Base-by-base conservation (phyloP, 1,140 invertebrate species). In the Sinella curviseta region DNA sequence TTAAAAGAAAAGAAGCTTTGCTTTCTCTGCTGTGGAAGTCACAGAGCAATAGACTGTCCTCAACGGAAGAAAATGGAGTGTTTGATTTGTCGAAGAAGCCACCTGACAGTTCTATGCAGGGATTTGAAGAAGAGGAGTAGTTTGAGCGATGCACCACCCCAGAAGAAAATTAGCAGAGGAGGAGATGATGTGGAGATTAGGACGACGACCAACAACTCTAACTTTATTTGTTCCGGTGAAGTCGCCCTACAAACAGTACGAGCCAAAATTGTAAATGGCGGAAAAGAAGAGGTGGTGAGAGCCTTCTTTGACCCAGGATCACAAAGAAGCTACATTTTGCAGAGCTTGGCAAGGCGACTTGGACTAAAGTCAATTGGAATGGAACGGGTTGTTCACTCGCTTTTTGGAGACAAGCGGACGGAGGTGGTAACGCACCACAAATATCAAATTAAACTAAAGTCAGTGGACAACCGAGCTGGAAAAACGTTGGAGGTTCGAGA, bases 301-400 rank as follows among this genome's bases (percentile, higher is more conserved):
- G 74, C 70, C 0, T 17, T 83, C 3, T 16, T 84, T 17, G 82
- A 83, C 36, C 54, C 34, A 26, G 83, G 82, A 17, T 78, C 82
- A 0, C 82, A 84, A 55, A 67, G 76, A 35, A 55, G 74, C 0
- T 48, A 75, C 30, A 67, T 82, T 1, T 2, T 35, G 1, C 57
- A 67, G 30, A 60, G 20, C 0, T 28, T 54, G 0, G 78, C 65
- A 8, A 35, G 74, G 30, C 76, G 77, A 20, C n/a, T 82, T 34
- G 31, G 65, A 16, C 33, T 82, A 1, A 57, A 34, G 1, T 0
- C 31, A 16, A 30, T 39, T 24, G n/a, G 55, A 35, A 28, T n/a
- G 24, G 48, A 57, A 24, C 60, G 24, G 1, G 30, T 80, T 33
- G 24, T 30, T 0, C 78, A 82, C 31, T 39, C 31, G 1, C n/a